These are phyloP conservation scores for Pleuronectes platessa DNA, from an alignment of 2,113 vertebrate genomes.

Conservation along the genomic window DNA sequence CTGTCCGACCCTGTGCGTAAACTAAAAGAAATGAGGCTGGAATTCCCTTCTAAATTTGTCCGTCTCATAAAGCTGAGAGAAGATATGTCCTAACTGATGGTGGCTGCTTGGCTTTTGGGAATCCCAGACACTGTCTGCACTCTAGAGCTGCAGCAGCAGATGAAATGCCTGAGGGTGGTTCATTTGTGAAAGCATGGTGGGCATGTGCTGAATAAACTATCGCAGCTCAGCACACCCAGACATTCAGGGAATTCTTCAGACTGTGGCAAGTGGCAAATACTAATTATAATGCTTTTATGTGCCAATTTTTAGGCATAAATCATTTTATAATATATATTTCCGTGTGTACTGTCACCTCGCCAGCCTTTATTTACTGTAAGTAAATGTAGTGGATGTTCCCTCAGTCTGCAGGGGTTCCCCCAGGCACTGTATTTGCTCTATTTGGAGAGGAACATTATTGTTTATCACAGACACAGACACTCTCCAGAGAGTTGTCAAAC, in stretches of 20 bases:
- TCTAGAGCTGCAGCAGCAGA: slow-evolving; percentile 40
- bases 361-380: not conserved
- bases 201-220: slow-evolving; percentile 56
- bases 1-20: not conserved
- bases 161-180: slow-evolving; percentile 42
- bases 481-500: slow-evolving; percentile 26
- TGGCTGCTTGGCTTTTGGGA: slow-evolving; percentile 31
- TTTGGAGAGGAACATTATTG: slow-evolving; percentile 66
- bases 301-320: no score
- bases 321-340: no score
- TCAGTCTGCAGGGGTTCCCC: slow-evolving; percentile 5
- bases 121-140: slow-evolving; percentile 20
- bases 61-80: slow-evolving; percentile 5
- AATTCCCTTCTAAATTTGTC: slow-evolving; percentile 4
- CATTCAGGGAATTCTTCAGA: slow-evolving; percentile 11
- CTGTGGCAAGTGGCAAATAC: slow-evolving; percentile 6
- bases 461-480: slow-evolving; percentile 48
- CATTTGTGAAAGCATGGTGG: slow-evolving; percentile 13
- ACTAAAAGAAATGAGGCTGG: not conserved
- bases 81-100: slow-evolving; percentile 13
- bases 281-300: slow-evolving; percentile 1
- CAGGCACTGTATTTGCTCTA: slow-evolving; percentile 29
- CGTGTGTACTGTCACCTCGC: no score
- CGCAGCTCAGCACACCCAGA: slow-evolving; percentile 24
- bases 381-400: not conserved